A percentile compares a stretch with the other conserved stretches of the same genome.
Conservation (phyloP, 2,797 vertebrate genomes). For the Heliangelus exortis region DNA sequence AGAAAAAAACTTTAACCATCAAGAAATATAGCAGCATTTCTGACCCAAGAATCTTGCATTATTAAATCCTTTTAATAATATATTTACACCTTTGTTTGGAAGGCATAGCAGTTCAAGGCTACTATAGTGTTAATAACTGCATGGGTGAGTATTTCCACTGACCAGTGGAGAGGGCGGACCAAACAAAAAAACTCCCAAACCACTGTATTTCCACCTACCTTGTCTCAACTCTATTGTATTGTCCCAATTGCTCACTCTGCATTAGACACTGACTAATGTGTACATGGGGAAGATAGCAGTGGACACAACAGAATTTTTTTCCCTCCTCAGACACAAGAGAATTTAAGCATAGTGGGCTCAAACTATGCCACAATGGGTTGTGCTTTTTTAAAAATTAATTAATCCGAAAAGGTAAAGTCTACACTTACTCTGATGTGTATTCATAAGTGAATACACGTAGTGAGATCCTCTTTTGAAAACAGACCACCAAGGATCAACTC, state of each 20-base stretch:
- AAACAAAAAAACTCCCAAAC: fast-evolving
- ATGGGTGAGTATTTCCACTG: neutral
- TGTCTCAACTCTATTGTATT: neutral
- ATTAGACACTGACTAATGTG: neutral
- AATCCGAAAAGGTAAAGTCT: neutral
- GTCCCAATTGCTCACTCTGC: neutral
- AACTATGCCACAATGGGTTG: neutral
- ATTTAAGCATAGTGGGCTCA: neutral
- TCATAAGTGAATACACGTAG: neutral
- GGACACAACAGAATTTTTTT: neutral
- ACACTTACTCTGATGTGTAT: neutral
- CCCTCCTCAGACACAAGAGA: fast-evolving
- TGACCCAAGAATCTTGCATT: neutral
- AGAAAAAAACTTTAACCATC: neutral
- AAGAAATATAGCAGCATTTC: neutral
- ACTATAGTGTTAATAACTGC: neutral
- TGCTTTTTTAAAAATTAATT: neutral
- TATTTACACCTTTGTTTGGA: neutral
- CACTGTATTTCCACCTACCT: neutral
- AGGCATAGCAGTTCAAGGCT: neutral
- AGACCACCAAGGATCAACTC: neutral
- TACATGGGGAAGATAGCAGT: neutral
- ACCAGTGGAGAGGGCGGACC: neutral
- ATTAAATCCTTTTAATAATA: neutral
- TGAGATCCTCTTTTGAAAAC: neutral